Evolutionary conservation across 2,113 vertebrate genomes (phyloP), one percentile per base, ranked within the genome.

Genomic region (Chiloscyllium plagiosum): DNA sequence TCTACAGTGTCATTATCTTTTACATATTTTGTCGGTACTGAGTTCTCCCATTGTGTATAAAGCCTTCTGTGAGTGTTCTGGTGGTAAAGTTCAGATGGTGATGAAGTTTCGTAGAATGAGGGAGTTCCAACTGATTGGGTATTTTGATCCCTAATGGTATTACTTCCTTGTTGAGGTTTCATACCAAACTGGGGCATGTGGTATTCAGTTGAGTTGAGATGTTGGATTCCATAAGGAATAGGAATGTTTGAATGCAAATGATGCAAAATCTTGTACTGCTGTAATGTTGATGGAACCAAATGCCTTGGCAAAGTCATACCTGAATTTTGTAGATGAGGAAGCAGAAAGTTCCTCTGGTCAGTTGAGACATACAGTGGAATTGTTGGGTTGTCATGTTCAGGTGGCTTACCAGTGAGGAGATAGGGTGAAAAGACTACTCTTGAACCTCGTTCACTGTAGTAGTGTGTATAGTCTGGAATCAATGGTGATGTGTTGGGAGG

Each of bases 211-310:
- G 98, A 97, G 20, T 29, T 70, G 95, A 98, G 97, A 90, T 98
- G 98, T 96, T 98, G 99, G 90, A 99, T 97, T 96, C 97, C 97
- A 0, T 98, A 99, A 2, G 98, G 98, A 95, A 99, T 96, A 0
- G 98, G 97, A 96, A 98, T 97, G 10, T 96, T 97, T 0, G 98
- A 96, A 78, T 98, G 98, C n/a, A 98, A 97, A 0, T 98, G 97
- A 5, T 98, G 98, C 96, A 98, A 97, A 68, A 98, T 97, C 97
- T 98, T 97, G 96, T 99, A 99, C 47, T 98, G 98, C 89, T 98
- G 98, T 0, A 98, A 97, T 0, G 97, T 78, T 95, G 98, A 96
- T 80, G 98, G 96, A 97, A 96, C 96, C 97, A 97, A 96, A 85
- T 97, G 97, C 97, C 97, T 97, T 94, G 98, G 96, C 97, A 97